These are phyloP conservation scores for Pseudopipra pipra DNA, from an alignment of 2,113 vertebrate genomes.

Conservation along the genomic window DNA sequence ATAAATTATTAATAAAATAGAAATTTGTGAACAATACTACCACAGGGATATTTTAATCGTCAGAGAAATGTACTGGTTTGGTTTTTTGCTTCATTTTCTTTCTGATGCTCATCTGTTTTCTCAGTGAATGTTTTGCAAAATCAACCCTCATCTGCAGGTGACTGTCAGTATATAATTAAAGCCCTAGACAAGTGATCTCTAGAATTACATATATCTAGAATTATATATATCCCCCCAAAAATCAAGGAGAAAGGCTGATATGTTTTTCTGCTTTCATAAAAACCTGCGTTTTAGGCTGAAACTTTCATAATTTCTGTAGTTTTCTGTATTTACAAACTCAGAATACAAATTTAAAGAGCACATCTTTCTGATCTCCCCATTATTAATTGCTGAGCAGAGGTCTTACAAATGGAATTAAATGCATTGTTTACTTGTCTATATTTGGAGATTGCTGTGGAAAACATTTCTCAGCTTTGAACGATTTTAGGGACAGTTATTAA, in stretches of 20 bases:
- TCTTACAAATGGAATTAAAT: neutral
- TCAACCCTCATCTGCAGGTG: neutral
- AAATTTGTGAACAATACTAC: neutral
- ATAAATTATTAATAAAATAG: neutral
- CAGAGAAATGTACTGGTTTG: neutral
- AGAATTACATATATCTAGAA: neutral
- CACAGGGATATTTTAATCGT: neutral
- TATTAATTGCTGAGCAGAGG: neutral
- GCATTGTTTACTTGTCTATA: neutral
- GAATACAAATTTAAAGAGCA: neutral
- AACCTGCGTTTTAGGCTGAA: neutral
- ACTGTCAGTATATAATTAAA: neutral
- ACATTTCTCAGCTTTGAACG: neutral
- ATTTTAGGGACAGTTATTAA: neutral
- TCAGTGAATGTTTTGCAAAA: neutral
- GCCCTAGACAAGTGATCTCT: neutral
- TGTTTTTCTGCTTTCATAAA: neutral
- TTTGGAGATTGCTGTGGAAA: neutral
- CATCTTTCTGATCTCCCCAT: neutral
- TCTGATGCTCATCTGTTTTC: neutral
- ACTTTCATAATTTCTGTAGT: neutral
- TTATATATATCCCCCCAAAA: neutral
- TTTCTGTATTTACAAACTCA: neutral
- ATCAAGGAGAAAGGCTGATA: neutral
- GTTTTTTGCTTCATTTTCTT: neutral